Base-by-base conservation (phyloP, 2,113 vertebrate genomes). In the Nanorana parkeri region DNA sequence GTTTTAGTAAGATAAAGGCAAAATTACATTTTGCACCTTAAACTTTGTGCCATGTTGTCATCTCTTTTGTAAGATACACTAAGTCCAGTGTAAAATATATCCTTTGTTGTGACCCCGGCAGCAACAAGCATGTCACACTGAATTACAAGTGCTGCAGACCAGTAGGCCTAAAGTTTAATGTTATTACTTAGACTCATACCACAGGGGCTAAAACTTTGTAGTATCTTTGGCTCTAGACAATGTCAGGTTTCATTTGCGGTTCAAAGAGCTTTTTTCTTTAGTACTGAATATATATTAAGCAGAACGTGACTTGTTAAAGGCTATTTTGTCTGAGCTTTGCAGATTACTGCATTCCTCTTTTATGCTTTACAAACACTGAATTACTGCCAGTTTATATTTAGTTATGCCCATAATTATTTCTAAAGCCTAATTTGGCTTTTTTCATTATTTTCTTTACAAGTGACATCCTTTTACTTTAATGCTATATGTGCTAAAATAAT, bases 81-180 rank as follows among this genome's bases (percentile, higher is more conserved):
- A 68, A 78, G 41, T 78, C 56, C 77, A 36, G 51, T 78, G 77
- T 56, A 78, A 78, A 64, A 68, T 78, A 66, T 55, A 68, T 68
- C 65, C 52, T 68, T 66, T 68, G 51, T 65, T 68, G 23, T 78
- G 77, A 78, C 64, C 77, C 77, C 51, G 20, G 54, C 29, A 68
- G 77, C 77, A 78, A 68, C 64, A 68, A n/a, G 26, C 77, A 47
- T 78, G 77, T 78, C 77, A 78, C 28, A 68, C 24, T 78, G 65
- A 78, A 78, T 68, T 68, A 65, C 32, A 78, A 66, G 76, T 47
- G 5, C 21, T 58, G 24, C 47, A 36, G 24, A 68, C 77, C 77
- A 78, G 51, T 32, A 28, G 13, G 32, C 68, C 52, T 78, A 41
- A 78, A 78, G 23, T 56, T 78, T 16, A 78, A 23, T 67, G 63